These are phyloP conservation scores for Eulithis prunata DNA, from an alignment of 2,888 invertebrate genomes.

Conservation along the genomic window DNA sequence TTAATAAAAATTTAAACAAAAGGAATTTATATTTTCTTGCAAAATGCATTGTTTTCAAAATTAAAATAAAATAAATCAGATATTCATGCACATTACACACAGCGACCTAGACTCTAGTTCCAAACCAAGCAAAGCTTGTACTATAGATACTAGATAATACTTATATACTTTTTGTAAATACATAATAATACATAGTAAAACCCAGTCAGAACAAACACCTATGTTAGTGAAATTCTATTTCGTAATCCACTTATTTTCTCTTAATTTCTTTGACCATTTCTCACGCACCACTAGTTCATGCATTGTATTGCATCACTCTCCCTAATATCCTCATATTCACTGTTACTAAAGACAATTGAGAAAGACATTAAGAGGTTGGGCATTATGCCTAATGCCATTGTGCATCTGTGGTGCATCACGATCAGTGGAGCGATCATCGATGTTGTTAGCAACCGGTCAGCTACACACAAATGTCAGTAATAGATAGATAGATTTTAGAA, in stretches of 20 bases:
- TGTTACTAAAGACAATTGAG: slow-evolving; percentile 67
- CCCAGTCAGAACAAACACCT: too few relatives aligned
- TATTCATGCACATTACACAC: too few relatives aligned
- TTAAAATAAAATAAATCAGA: neutral
- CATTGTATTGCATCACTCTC: slow-evolving; percentile 50
- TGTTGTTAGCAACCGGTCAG: too few relatives aligned
- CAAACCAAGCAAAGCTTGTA: too few relatives aligned
- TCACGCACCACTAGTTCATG: slow-evolving; percentile 38
- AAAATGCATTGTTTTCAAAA: too few relatives aligned
- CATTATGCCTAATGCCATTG: slow-evolving; percentile 73
- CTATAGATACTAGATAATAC: too few relatives aligned
- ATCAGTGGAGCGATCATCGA: slow-evolving; percentile 34
- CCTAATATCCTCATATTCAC: slow-evolving; percentile 62
- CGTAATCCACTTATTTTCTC: slow-evolving; percentile 5
- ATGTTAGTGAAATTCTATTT: neutral
- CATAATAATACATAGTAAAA: neutral
- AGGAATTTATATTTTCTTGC: too few relatives aligned
- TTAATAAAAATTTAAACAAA: too few relatives aligned
- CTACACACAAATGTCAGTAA: too few relatives aligned
- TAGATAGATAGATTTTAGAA: too few relatives aligned
- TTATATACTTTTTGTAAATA: too few relatives aligned
- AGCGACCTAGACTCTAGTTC: too few relatives aligned
- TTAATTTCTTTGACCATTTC: slow-evolving; percentile 36
- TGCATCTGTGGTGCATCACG: slow-evolving; percentile 74
- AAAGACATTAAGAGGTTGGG: slow-evolving; percentile 57